phyloP scores from a whole-genome alignment of 2,888 invertebrate genomes.

The Venusia cambrica region DNA sequence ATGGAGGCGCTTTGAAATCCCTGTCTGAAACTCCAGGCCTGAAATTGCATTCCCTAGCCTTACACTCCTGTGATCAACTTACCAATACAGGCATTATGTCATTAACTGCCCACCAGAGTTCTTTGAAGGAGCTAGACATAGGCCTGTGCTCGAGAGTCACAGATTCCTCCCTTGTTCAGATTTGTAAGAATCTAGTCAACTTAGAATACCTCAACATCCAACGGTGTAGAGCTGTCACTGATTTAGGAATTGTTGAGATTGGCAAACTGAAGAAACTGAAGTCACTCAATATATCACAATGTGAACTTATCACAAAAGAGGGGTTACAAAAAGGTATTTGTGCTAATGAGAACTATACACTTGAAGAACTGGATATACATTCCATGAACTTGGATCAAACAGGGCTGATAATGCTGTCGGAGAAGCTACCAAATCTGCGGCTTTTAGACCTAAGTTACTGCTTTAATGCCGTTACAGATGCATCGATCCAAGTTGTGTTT shows the following conservation, averaged over 20 bases:
- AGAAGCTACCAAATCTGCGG: slow-evolving; percentile 78
- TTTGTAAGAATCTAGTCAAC: slow-evolving; percentile 80
- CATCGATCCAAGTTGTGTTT: slow-evolving; percentile 84
- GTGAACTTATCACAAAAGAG: slow-evolving; percentile 82
- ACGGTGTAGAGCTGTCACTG: slow-evolving; percentile 84
- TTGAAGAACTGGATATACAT: slow-evolving; percentile 80
- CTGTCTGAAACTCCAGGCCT: slow-evolving; percentile 77
- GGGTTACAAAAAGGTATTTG: slow-evolving; percentile 84
- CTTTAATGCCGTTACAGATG: slow-evolving; percentile 86
- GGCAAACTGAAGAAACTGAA: slow-evolving; percentile 77
- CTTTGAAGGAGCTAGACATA: slow-evolving; percentile 81
- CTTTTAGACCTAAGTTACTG: slow-evolving; percentile 85
- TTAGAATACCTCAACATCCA: slow-evolving; percentile 82
- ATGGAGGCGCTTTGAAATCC: slow-evolving; percentile 80
- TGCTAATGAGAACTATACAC: slow-evolving; percentile 58
- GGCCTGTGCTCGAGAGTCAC: slow-evolving; percentile 84
- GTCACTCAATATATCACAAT: slow-evolving; percentile 84
- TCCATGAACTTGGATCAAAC: slow-evolving; percentile 83
- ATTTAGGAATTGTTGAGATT: slow-evolving; percentile 80
- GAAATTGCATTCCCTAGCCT: slow-evolving; percentile 71
- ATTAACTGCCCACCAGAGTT: slow-evolving; percentile 78
- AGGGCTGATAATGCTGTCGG: slow-evolving; percentile 82
- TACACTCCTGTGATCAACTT: slow-evolving; percentile 83
- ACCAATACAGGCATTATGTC: slow-evolving; percentile 79
- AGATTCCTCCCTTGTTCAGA: slow-evolving; percentile 81